These are phyloP conservation scores for Shinisaurus crocodilurus DNA, from an alignment of 2,113 vertebrate genomes.

Conservation along the genomic window DNA sequence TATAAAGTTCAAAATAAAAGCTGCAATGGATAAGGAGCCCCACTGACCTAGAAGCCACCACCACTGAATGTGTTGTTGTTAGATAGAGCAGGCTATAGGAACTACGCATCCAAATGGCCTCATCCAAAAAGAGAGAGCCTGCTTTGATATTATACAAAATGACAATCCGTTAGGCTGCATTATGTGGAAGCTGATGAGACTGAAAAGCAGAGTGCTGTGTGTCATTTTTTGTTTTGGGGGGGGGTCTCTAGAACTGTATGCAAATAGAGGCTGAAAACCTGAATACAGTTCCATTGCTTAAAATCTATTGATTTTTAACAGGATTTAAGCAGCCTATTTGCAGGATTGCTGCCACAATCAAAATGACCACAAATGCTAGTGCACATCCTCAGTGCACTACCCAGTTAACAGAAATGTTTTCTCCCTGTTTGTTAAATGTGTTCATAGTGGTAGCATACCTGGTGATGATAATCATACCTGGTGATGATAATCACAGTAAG, in stretches of 20 bases:
- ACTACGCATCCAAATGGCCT: background rate
- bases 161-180: background rate
- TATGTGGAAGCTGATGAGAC: background rate
- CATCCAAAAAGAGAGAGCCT: background rate
- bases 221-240: background rate
- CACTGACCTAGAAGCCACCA: no score
- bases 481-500: background rate
- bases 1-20: no score
- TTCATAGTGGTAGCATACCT: background rate
- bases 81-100: background rate
- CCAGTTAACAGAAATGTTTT: background rate
- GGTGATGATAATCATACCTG: no score
- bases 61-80: background rate
- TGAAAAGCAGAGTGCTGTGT: background rate
- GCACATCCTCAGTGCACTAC: background rate
- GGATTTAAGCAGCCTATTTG: background rate
- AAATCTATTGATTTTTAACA: background rate
- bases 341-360: background rate
- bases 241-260: background rate
- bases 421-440: background rate
- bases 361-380: background rate
- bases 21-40: no score
- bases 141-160: conserved; percentile 8
- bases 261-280: background rate
- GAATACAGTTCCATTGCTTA: background rate